Evolutionary conservation across 2,888 invertebrate genomes (phyloP), one percentile per base, ranked within the genome.

Genomic region (Cheilosia impressa): DNA sequence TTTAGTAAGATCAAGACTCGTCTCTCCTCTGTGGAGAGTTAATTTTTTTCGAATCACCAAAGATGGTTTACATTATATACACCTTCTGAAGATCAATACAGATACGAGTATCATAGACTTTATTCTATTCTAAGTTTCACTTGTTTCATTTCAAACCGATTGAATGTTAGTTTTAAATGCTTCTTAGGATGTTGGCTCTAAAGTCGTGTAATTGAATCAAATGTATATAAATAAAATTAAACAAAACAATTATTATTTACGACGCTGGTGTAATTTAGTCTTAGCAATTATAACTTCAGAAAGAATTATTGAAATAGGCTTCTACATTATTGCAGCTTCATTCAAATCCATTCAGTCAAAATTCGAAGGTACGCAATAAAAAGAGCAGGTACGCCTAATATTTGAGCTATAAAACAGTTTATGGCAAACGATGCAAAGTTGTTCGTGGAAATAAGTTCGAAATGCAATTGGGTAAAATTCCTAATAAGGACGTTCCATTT

Each of bases 211-310:
- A 84, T 84, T 84, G 83, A 55, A 63, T 63, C 76, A 31, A 73
- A 73, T 84, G 73, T 75, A 83, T 75, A 69, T 79, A 84, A 79
- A 75, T 69, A 69, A 79, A 84, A 53, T 0, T 43, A 71, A 71
- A 43, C 17, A 53, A 60, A 53, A 52, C 43, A 41, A 24, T 10
- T 15, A 10, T 10, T 19, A 50, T 22, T 50, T 38, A 38, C 13
- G 3, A 38, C 10, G 50, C 6, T 4, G 19, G 10, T 50, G 9
- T 50, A 7, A 19, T 47, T 47, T 22, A 7, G 19, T 22, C 22
- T 27, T 27, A 6, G 2, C 7, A 19, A 22, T 19, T 1, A 34
- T 9, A 34, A 10, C 34, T 10, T 13, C 10, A 22, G 4, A 4
- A 4, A 7, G 17, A 2, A 17, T 2, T n/a, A 27, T 27, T 5